A percentile compares a stretch with the other conserved stretches of the same genome.
These are phyloP conservation scores for Fragum fragum DNA, from an alignment of 2,888 invertebrate genomes.

Conservation along the genomic window DNA sequence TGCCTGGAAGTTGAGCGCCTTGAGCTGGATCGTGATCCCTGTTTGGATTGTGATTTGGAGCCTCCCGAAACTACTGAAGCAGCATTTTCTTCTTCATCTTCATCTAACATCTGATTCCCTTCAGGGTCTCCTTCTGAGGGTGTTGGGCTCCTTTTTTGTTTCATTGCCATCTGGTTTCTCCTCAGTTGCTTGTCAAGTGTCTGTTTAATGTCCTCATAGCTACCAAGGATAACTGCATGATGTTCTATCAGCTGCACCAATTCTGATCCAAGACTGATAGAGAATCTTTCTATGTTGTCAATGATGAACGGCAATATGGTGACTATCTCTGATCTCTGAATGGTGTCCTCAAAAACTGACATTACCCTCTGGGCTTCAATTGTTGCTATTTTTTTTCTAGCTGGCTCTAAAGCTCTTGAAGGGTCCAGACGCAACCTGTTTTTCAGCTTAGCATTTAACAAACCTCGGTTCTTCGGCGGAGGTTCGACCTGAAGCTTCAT, in stretches of 20 bases:
- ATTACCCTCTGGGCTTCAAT: slow-evolving; percentile 86
- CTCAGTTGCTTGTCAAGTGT: slow-evolving; percentile 75
- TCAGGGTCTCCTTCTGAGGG: slow-evolving; percentile 43
- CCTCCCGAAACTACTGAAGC: slow-evolving; percentile 26
- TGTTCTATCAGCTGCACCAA: slow-evolving; percentile 80
- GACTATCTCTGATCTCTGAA: slow-evolving; percentile 82
- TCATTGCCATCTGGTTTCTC: slow-evolving; percentile 47
- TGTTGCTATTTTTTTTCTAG: slow-evolving; percentile 85
- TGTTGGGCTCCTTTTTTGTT: slow-evolving; percentile 37
- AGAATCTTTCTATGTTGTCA: slow-evolving; percentile 82
- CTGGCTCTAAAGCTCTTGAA: slow-evolving; percentile 84
- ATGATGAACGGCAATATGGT: slow-evolving; percentile 82
- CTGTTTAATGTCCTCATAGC: slow-evolving; percentile 81
- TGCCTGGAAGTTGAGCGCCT: slow-evolving; percentile 21
- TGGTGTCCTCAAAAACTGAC: slow-evolving; percentile 85
- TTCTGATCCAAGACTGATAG: slow-evolving; percentile 81
- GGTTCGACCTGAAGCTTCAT: slow-evolving; percentile 73
- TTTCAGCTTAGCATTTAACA: slow-evolving; percentile 64
- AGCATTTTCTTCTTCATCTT: slow-evolving; percentile 41
- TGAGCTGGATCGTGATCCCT: slow-evolving; percentile 19
- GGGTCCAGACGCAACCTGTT: slow-evolving; percentile 81
- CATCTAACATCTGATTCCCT: slow-evolving; percentile 56
- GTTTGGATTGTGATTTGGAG: slow-evolving; percentile 15
- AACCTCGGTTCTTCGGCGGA: slow-evolving; percentile 54
- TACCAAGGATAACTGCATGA: slow-evolving; percentile 79